Evolutionary conservation across 1,140 invertebrate species (phyloP).

Genomic region (Trissolcus basalis): DNA sequence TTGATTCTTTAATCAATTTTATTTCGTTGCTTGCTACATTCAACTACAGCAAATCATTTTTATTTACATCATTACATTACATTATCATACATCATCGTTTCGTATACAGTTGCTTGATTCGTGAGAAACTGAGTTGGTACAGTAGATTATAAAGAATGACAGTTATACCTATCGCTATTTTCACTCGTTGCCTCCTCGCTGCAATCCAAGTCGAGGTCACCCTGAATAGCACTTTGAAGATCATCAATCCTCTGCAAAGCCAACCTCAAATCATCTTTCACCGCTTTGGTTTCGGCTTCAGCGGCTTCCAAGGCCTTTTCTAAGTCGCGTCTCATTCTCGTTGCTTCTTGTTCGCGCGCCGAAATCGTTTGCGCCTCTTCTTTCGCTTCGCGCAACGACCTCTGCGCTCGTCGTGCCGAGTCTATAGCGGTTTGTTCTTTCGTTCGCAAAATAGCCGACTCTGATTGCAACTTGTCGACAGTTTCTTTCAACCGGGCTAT

Average conservation of each 20-base stretch:
- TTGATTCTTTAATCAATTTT: background rate
- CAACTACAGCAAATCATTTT: background rate
- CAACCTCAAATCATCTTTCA: constrained; percentile 84
- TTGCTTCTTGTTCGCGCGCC: constrained; percentile 83
- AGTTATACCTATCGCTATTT: constrained; percentile 79
- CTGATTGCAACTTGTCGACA: constrained; percentile 86
- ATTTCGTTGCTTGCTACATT: background rate
- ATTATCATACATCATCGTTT: too few species aligned
- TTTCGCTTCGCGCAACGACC: constrained; percentile 82
- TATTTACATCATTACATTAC: background rate
- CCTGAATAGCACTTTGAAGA: constrained; percentile 89
- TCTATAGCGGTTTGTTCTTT: constrained; percentile 88
- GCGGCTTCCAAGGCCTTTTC: constrained; percentile 82
- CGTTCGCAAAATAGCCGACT: constrained; percentile 82
- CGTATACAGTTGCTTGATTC: too few species aligned
- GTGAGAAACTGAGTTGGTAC: too few species aligned
- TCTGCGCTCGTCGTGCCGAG: constrained; percentile 83
- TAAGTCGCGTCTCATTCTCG: constrained; percentile 82
- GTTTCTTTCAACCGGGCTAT: constrained; percentile 88
- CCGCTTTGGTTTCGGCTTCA: constrained; percentile 80
- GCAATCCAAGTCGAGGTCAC: constrained; percentile 79
- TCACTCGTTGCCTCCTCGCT: constrained; percentile 78
- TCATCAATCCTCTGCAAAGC: constrained; percentile 90
- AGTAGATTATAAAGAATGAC: constrained; percentile 1
- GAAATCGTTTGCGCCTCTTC: constrained; percentile 82